Conservation (phyloP, 2,797 vertebrate species). For the Sebastiscus albofasciatus region DNA sequence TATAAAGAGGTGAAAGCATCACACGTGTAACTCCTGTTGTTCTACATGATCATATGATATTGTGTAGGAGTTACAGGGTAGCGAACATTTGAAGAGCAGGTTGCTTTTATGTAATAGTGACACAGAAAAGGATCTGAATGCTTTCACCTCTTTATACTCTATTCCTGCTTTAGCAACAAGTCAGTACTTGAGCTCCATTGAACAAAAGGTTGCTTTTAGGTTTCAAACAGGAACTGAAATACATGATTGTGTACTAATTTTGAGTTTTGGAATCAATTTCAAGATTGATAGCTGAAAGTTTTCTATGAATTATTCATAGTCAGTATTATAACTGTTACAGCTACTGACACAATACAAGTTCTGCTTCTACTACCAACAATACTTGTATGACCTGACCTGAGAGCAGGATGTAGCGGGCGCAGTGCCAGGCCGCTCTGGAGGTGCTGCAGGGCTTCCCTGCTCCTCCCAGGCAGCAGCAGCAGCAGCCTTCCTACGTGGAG, state of each 20-base stretch:
- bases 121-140: neutral
- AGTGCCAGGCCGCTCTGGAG: slow-evolving; percentile 74
- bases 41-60: neutral
- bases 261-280: neutral
- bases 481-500: slow-evolving; percentile 77
- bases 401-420: slow-evolving; percentile 64
- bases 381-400: slow-evolving; percentile 57
- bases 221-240: neutral
- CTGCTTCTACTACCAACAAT: neutral
- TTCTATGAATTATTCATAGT: neutral
- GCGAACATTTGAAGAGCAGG: neutral
- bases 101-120: neutral
- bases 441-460: slow-evolving; percentile 73
- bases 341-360: neutral
- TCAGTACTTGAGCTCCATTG: neutral
- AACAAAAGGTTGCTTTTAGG: neutral
- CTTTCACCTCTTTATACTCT: neutral
- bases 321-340: neutral
- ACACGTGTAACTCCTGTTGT: neutral
- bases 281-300: neutral
- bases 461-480: slow-evolving; percentile 71
- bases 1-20: no score
- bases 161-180: neutral
- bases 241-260: neutral
- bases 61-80: neutral